Evolutionary conservation across 1,140 invertebrate species (phyloP).

Genomic region (Drosophila subobscura): DNA sequence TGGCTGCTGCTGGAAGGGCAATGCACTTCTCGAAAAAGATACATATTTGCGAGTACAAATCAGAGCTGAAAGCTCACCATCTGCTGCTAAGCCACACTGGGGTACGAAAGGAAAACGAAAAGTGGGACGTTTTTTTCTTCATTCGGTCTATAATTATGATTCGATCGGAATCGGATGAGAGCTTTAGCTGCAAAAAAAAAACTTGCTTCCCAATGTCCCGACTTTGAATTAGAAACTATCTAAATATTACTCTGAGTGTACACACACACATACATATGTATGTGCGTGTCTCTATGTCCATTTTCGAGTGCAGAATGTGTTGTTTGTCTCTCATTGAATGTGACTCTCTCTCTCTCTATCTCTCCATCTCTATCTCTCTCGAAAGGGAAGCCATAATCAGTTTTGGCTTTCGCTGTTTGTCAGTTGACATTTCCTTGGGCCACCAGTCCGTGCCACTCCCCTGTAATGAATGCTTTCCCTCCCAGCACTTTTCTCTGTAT

Average conservation of each 20-base stretch:
- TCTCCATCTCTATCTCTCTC: conserved; percentile 18
- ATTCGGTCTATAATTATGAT: too few relatives aligned
- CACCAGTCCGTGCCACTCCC: conserved; percentile 27
- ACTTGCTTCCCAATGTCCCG: too few relatives aligned
- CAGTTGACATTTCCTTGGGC: conserved; percentile 15
- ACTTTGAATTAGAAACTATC: too few relatives aligned
- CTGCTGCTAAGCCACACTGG: too few relatives aligned
- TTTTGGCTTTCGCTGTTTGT: conserved; percentile 74
- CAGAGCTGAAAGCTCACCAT: too few relatives aligned
- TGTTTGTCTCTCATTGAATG: conserved; percentile 37
- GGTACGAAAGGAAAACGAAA: too few relatives aligned
- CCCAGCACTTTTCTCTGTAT: neutral
- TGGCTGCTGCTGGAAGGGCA: too few relatives aligned
- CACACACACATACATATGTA: neutral
- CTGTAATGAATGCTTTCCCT: conserved; percentile 35
- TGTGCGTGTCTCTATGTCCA: conserved; percentile 10
- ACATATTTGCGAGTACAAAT: too few relatives aligned
- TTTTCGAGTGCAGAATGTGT: conserved; percentile 39
- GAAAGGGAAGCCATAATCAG: conserved; percentile 66
- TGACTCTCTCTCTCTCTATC: conserved; percentile 31
- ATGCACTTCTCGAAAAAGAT: too few relatives aligned
- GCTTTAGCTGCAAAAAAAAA: too few relatives aligned
- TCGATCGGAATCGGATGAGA: too few relatives aligned
- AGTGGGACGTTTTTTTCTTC: too few relatives aligned
- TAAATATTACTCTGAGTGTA: neutral